Evolutionary conservation across 1,140 invertebrate species (phyloP).

Genomic region (Apolygus lucorum): DNA sequence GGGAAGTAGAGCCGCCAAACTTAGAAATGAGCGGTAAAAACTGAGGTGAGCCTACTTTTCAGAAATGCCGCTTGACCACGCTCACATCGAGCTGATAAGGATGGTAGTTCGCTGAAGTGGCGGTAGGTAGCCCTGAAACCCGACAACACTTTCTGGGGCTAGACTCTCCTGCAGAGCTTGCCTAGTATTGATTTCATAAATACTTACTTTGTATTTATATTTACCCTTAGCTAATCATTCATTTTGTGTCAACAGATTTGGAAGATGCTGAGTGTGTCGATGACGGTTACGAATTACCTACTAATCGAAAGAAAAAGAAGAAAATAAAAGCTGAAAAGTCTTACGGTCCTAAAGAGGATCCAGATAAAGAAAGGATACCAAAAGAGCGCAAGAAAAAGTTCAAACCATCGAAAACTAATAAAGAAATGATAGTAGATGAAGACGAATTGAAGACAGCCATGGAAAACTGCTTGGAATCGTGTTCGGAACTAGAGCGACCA

Average conservation of each 20-base stretch:
- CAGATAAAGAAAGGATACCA: neutral
- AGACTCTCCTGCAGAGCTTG: no score
- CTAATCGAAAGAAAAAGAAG: slow-evolving; percentile 39
- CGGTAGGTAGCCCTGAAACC: no score
- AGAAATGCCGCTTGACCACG: no score
- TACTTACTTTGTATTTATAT: no score
- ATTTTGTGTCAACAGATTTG: slow-evolving; percentile 39
- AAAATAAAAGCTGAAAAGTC: neutral
- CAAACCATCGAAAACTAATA: neutral
- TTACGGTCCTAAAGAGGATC: neutral
- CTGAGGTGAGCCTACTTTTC: no score
- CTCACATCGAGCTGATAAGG: no score
- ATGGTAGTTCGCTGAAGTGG: no score
- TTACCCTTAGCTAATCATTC: no score
- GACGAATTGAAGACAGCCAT: neutral
- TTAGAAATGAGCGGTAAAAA: no score
- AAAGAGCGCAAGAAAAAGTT: neutral
- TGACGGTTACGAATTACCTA: slow-evolving; percentile 46
- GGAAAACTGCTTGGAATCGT: neutral
- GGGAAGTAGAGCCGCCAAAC: no score
- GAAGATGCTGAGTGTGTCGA: slow-evolving; percentile 46
- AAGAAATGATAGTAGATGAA: neutral
- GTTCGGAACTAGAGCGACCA: neutral
- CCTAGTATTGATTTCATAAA: no score
- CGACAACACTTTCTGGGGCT: no score